Base-by-base conservation (phyloP, 2,113 vertebrate genomes). In the Brienomyrus longianalis region DNA sequence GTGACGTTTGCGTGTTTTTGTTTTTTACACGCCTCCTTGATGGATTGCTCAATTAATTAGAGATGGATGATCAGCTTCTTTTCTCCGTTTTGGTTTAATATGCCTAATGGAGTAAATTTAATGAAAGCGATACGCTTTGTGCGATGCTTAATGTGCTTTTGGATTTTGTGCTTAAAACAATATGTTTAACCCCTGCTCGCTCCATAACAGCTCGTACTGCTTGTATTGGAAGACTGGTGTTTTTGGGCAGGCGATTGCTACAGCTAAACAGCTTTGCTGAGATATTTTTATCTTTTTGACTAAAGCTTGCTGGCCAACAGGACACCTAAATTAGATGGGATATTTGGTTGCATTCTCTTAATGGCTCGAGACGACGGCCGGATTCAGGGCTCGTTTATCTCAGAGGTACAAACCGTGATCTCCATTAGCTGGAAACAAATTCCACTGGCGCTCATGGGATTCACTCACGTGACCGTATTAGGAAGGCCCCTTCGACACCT, bases 21-120 rank as follows among this genome's bases (percentile, higher is more conserved):
- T 87, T 87, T 87, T 87, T 87, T 21, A 48, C 23, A 48, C 47
- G 45, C 17, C 45, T 27, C 10, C 45, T 27, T 54, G 85, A 87
- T 87, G 85, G 85, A 87, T 54, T 17, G 13, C 51, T 56, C 51
- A 87, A 56, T 87, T 52, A 56, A 87, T 54, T 87, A 35, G 85
- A 87, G 85, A 87, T 19, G 17, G 35, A 87, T 39, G 23, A 87
- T 51, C 48, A 31, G n/a, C n/a, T 87, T 87, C 27, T 87, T 54
- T 35, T 54, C 51, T 31, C 85, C 51, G 8, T 47, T 86, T 86
- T 51, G 43, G 27, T 87, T 87, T 87, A 87, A 56, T 87, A 56
- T 87, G 48, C 51, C 85, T 56, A 87, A 87, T 87, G 85, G 31
- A 54, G 50, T 56, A 39, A 39, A 56, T 52, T 52, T 54, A 54